Base-by-base conservation (phyloP, 2,797 vertebrate species). In the Onychomys leucogaster region DNA sequence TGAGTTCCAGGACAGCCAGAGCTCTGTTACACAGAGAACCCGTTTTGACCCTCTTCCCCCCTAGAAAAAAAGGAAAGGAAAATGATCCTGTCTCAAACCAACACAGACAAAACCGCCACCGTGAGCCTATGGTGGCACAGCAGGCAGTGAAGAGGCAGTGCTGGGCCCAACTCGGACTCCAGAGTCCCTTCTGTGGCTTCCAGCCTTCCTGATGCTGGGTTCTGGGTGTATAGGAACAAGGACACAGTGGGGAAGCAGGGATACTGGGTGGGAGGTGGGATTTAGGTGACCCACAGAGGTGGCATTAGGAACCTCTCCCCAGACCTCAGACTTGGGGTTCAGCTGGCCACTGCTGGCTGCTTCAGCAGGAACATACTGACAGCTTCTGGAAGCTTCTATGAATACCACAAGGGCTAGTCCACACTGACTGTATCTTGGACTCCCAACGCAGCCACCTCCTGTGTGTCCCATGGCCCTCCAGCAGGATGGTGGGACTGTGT, bases 391-490 rank as follows among this genome's bases (percentile, higher is more conserved):
- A 76, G 2, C 29, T 85, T 77, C 94, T 46, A 1, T 25, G 41
- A 59, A 25, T 49, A 12, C 4, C 41, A 41, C 1, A 0, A 11
- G 57, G 63, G 34, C 25, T 0, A 29, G 57, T 19, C 63, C n/a
- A 1, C 16, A 41, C 11, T 1, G 5, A 34, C 32, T 75, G 29
- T 29, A 25, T 29, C 32, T 0, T 23, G 46, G 61, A 82, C 29
- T 59, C 69, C 49, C 0, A 8, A 14, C 0, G 4, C 16, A 9
- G 25, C 2, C 11, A 5, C 29, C 2, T 67, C 49, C 41, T 29
- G 55, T 0, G 43, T 67, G 4, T 43, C 59, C 43, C 5, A 8
- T 0, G 0, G 78, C 12, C 43, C 14, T 16, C 41, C 32, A 75
- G 71, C 77, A 69, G 11, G 27, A 21, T 4, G 0, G 4, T 23